Conservation (phyloP, 2,113 vertebrate species). For the Choloepus hoffmanni region DNA sequence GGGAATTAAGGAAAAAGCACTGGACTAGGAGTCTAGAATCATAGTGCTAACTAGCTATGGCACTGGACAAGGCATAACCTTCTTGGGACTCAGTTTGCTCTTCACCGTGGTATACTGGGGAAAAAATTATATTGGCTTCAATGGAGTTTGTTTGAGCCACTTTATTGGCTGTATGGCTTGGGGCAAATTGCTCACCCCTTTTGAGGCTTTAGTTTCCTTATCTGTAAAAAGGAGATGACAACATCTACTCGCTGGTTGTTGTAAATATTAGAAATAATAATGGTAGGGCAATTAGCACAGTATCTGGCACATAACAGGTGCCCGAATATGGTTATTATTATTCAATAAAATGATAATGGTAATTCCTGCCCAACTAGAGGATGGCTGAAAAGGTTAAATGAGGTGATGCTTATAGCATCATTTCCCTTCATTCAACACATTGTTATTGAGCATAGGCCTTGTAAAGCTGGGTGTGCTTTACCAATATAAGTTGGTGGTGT, state of each 20-base stretch:
- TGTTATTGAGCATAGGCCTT: background rate
- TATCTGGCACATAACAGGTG: background rate
- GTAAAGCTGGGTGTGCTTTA: background rate
- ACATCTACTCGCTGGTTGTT: background rate
- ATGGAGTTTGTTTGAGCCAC: background rate
- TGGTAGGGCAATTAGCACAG: background rate
- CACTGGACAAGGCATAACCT: background rate
- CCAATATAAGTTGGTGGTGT: background rate
- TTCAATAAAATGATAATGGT: background rate
- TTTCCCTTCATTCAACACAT: background rate
- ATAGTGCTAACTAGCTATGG: background rate
- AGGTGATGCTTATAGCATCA: background rate
- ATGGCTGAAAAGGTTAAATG: background rate
- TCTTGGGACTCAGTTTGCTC: background rate
- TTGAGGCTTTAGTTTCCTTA: background rate
- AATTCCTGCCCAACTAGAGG: background rate
- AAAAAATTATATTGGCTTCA: background rate
- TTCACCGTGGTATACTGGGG: background rate
- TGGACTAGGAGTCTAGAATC: background rate
- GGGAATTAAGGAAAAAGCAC: background rate
- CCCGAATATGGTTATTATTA: background rate
- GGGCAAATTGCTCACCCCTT: background rate
- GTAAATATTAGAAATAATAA: background rate
- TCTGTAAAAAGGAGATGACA: background rate
- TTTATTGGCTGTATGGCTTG: background rate